Base-by-base conservation (phyloP, 2,797 vertebrate genomes). In the Darevskia nairensis region DNA sequence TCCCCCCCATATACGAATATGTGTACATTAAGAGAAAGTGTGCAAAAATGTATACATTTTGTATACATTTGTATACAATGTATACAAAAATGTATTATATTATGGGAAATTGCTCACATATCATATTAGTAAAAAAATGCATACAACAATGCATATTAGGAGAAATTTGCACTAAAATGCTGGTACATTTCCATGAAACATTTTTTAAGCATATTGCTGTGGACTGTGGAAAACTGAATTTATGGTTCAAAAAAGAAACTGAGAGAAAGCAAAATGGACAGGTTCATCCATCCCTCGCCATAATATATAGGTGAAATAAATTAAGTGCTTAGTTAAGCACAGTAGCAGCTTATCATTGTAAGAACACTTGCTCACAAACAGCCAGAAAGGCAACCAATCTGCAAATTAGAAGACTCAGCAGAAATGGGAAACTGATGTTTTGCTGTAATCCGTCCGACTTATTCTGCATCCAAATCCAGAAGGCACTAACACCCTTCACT, bases 301-400 rank as follows among this genome's bases (percentile, higher is more conserved):
- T 92, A 88, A 35, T 41, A 71, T 89, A 86, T 79, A 85, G 81
- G 86, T 92, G 89, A 92, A 95, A 92, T 93, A 95, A 96, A 96
- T 95, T 89, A 95, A 92, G 74, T 84, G 4, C 44, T 77, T 72
- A 59, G 81, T 81, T 91, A 89, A 78, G 35, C 46, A 71, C 35
- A 85, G 72, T 93, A 93, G 91, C 91, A 93, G 95, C 92, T 72
- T 94, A 44, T 90, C 86, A 92, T 86, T 86, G 87, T 71, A 87
- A 88, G 72, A 91, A 71, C 84, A 93, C 86, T 94, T 82, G 92
- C 44, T 91, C 88, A 77, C 85, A 90, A 89, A 89, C 8, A 88
- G 81, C 88, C 90, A 91, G 86, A 92, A 96, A 91, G 77, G 4
- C 88, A 90, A 92, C 87, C 84, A 91, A 91, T 69, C 84, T 68